Base-by-base conservation (phyloP, 2,888 invertebrate genomes). In the Hydraecia micacea region DNA sequence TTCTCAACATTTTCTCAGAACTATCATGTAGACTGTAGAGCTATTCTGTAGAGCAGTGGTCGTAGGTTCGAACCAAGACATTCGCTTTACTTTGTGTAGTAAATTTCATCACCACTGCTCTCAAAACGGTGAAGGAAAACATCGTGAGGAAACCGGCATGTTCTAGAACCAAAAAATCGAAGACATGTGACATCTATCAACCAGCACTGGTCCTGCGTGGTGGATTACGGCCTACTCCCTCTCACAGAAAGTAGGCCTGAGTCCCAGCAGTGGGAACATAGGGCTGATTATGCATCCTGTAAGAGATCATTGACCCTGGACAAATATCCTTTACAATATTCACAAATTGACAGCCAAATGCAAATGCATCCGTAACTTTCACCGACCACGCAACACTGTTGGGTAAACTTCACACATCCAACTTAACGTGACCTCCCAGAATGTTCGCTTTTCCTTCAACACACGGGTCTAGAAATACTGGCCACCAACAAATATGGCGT, bases 281-380 rank as follows among this genome's bases (percentile, higher is more conserved):
- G 15, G 15, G 15, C 46, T 15, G 15, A 46, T 46, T 15, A 46
- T 46, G 5, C 46, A 73, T 66, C 65, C 71, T 60, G 63, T 42
- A 32, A 72, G 49, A 58, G 76, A 71, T 18, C 78, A 82, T 42
- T 75, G 83, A 65, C 78, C 69, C 63, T 60, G 63, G 69, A 60
- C 71, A 73, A 72, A 84, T 70, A 83, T 84, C 79, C 77, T 78
- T 82, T 63, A 81, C 69, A 76, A 65, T 77, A 80, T 71, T 73
- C 75, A 58, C 75, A 72, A 72, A 80, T 73, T 82, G 77, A 83
- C 75, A 78, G 70, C 62, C 63, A 52, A 87, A 86, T 86, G 85
- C 85, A 89, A 90, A 90, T 87, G 83, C 80, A 85, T 87, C 80
- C 80, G 84, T 76, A 84, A 87, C 90, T 90, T 90, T 91, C 91